Evolutionary conservation across 2,888 invertebrate genomes (phyloP).

Genomic region (Yponomeuta plumbellus): DNA sequence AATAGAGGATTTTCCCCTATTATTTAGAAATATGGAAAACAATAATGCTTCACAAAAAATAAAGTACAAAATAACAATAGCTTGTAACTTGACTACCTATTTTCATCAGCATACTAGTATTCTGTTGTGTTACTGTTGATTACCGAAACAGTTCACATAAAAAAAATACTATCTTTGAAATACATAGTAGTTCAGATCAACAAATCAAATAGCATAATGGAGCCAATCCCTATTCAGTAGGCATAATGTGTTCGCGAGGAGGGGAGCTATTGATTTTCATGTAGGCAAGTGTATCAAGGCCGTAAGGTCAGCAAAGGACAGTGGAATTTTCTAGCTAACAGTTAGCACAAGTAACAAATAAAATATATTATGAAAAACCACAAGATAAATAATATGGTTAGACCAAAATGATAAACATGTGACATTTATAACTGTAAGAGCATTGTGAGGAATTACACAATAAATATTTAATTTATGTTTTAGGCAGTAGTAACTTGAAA

Average conservation of each 20-base stretch:
- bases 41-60: too few species aligned
- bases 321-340: neutral
- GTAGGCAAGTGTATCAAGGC: constrained; percentile 4
- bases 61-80: too few species aligned
- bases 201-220: neutral
- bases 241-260: neutral
- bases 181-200: neutral
- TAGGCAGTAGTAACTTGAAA: too few species aligned
- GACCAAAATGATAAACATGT: too few species aligned
- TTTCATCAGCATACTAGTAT: neutral
- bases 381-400: too few species aligned
- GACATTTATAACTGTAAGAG: too few species aligned
- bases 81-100: neutral
- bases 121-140: neutral
- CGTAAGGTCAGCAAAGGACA: constrained; percentile 3
- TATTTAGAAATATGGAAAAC: too few species aligned
- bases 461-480: too few species aligned
- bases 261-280: constrained; percentile 9
- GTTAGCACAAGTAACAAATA: too few species aligned
- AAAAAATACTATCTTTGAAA: neutral
- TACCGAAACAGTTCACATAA: neutral
- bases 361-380: neutral
- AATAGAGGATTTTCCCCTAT: too few species aligned
- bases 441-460: too few species aligned
- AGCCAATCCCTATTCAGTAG: constrained; percentile 1